A percentile compares a stretch with the other conserved stretches of the same genome.
phyloP scores from a whole-genome alignment of 2,113 vertebrate genomes.

The Hymenochirus boettgeri region DNA sequence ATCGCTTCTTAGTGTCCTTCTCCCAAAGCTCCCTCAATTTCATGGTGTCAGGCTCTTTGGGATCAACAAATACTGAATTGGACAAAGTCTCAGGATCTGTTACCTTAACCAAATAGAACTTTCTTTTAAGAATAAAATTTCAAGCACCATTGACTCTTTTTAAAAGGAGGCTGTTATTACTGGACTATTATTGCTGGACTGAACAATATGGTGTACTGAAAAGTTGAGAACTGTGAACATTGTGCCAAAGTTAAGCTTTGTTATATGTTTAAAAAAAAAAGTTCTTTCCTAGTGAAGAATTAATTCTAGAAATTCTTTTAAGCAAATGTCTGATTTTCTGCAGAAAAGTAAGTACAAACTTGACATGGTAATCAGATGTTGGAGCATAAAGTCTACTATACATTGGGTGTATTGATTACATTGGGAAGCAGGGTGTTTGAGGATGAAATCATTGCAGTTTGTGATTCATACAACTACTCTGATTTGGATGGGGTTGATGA shows the following conservation, averaged over 20 bases:
- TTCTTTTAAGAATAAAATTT: background rate
- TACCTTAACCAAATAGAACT: background rate
- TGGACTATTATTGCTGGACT: background rate
- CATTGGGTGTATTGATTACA: background rate
- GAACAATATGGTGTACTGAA: background rate
- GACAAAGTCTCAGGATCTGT: background rate
- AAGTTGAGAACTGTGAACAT: too few relatives aligned
- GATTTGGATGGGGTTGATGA: background rate
- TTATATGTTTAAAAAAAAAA: background rate
- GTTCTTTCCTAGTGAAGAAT: background rate
- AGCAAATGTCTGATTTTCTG: background rate
- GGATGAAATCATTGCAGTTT: background rate
- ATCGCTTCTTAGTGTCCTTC: constrained; percentile 81
- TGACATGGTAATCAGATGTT: background rate
- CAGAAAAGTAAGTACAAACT: background rate
- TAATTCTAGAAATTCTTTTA: background rate
- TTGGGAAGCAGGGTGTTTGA: background rate
- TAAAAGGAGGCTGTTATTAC: background rate
- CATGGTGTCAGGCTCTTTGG: constrained; percentile 88
- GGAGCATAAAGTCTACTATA: background rate
- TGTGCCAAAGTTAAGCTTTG: too few relatives aligned
- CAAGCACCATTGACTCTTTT: background rate
- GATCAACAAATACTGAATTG: constrained; percentile 85
- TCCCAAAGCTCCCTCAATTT: constrained; percentile 91
- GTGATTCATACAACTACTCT: constrained; percentile 3